Conservation (phyloP, 2,113 vertebrate genomes). For the Anas platyrhynchos region DNA sequence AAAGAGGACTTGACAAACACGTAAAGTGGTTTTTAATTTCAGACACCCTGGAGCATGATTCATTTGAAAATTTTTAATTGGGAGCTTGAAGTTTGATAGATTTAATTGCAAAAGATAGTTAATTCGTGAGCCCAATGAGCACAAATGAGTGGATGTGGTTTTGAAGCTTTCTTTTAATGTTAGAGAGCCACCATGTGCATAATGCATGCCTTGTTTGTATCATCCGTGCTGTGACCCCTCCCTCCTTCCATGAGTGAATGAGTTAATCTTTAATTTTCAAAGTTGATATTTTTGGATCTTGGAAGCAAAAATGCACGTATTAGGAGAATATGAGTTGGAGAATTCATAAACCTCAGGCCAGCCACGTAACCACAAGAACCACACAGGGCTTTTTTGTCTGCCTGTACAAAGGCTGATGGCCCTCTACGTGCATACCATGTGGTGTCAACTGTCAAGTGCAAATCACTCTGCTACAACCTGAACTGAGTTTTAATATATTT, state of each 20-base stretch:
- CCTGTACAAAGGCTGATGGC: not conserved
- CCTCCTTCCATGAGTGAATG: not conserved
- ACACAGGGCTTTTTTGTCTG: not conserved
- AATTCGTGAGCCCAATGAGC: constrained; percentile 19
- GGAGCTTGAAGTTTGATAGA: constrained; percentile 64
- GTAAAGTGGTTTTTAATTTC: constrained; percentile 56
- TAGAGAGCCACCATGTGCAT: constrained; percentile 62
- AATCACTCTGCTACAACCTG: not conserved
- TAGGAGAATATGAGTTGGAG: not conserved
- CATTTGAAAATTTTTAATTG: constrained; percentile 65
- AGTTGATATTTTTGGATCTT: not conserved
- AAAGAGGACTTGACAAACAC: constrained; percentile 43
- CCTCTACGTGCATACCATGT: not conserved
- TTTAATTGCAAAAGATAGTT: constrained; percentile 60
- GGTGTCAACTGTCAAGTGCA: not conserved
- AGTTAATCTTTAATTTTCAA: not conserved
- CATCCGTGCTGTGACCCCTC: not conserved
- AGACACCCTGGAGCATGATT: constrained; percentile 56
- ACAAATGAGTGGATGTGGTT: not conserved
- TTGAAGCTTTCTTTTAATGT: constrained; percentile 54
- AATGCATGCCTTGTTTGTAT: not conserved
- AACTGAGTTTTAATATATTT: not conserved
- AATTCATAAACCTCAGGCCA: not conserved
- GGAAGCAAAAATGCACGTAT: not conserved
- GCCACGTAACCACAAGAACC: fast-evolving